Evolutionary conservation across 2,888 invertebrate genomes (phyloP), one percentile per base, ranked within the genome.

Genomic region (Gibbula magus): DNA sequence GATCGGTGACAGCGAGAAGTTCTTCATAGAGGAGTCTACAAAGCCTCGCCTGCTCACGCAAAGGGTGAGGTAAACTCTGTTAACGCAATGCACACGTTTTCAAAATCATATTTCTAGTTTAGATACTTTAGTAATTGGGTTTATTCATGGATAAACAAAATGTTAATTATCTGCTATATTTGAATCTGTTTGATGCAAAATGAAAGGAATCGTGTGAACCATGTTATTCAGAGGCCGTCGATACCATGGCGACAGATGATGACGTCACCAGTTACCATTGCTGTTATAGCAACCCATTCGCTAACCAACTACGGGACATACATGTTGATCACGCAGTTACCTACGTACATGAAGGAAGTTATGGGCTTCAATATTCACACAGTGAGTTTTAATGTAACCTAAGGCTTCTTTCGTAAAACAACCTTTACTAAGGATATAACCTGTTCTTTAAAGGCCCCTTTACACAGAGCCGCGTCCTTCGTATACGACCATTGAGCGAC

Each of bases 231-330:
- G 87, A 82, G 82, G 79, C 75, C 77, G 18, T 70, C 81, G 0
- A 87, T 85, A 51, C 88, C 88, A 5, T 94, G 94, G 94, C 89
- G 84, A 52, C 86, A 90, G 13, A 91, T 94, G 75, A 77, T 93
- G 1, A 92, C 89, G 25, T 94, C 94, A 0, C 81, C 89, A 2
- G 93, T 94, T 0, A 92, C 94, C 0, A 91, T 93, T 81, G 93
- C 93, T 0, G 93, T 94, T 77, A 87, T 93, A 25, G 88, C 94
- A 7, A 93, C 93, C 1, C 94, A 94, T 83, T 90, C 93, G 56
- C 94, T 93, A 78, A 93, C 93, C 76, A 93, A 92, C 75, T 93
- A 92, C 89, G 93, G 92, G 18, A 85, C 86, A 13, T 90, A 89
- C 77, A 86, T 88, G 84, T 75, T 89, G 39, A 85, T 89, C 3